Base-by-base conservation (phyloP, 2,113 vertebrate species). In the Neogobius melanostomus region DNA sequence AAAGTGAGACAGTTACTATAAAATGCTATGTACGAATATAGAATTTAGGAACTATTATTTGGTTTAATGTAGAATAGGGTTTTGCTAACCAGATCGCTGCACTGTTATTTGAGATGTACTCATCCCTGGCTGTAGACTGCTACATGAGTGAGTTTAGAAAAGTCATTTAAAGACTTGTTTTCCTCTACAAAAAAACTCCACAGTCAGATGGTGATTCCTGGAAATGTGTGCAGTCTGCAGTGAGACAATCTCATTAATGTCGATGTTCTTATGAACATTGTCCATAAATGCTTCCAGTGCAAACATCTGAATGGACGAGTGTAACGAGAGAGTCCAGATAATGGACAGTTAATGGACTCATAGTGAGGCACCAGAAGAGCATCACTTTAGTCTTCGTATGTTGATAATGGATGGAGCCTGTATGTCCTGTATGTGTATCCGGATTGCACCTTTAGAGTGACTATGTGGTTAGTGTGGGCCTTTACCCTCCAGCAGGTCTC, bases 401-500 rank as follows among this genome's bases (percentile, higher is more conserved):
- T 21, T 56, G 17, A 56, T 56, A 56, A 56, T 56, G 53, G 53
- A 56, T 56, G 53, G 53, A 21, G 53, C 53, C 7, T 8, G 52
- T 53, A 16, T 17, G 28, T 36, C 28, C 28, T 2, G 28, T 3
- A 36, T 36, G 12, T 12, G 49, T 50, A 5, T 14, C 49, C 49
- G 15, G 21, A 21, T 21, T 21, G 21, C 21, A 21, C 21, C 21
- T 1, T 21, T 21, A 21, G 1, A 21, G 21, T 21, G 11, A 14
- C 6, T 12, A 50, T 50, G 10, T 6, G 9, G 17, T 11, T 9
- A 0, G 9, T 47, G 8, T 48, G 46, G 47, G 62, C 16, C 10
- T 93, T 94, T 94, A 99, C 98, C 98, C 96, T 99, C 98, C 73
- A 99, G 95, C 94, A 99, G 95, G 93, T 99, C 98, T 94, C 98